A percentile compares a stretch with the other conserved stretches of the same genome.
Conservation (phyloP, 2,113 vertebrate species). For the cattle (Bos taurus) region DNA sequence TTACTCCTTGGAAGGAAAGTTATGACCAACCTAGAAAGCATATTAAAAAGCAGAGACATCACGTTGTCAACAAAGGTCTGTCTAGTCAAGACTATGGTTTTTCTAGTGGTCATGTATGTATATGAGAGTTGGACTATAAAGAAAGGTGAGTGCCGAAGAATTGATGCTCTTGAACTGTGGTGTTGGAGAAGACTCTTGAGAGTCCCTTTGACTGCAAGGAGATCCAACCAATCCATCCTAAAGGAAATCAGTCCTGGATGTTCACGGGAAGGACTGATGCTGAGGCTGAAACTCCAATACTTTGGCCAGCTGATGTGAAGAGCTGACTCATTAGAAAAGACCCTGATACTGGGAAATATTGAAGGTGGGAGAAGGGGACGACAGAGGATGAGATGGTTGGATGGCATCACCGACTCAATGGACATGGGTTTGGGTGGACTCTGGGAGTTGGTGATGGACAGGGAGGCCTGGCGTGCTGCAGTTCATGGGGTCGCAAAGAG, state of each 20-base stretch:
- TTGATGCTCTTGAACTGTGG: neutral
- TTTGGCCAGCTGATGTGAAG: neutral
- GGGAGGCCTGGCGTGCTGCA: neutral
- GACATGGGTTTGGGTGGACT: neutral
- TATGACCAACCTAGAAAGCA: neutral
- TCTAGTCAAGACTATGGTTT: neutral
- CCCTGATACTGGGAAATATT: neutral
- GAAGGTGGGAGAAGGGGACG: neutral
- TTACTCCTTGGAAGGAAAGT: neutral
- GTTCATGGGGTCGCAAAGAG: neutral
- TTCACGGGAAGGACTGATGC: neutral
- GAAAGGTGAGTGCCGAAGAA: fast-evolving
- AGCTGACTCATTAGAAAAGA: neutral
- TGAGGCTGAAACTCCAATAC: neutral
- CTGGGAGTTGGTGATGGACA: neutral
- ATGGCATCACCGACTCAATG: neutral
- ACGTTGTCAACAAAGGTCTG: neutral
- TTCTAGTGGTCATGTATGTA: neutral
- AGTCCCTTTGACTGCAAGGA: neutral
- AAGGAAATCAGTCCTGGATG: neutral
- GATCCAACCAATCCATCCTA: neutral
- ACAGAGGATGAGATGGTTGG: neutral
- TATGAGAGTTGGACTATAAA: neutral
- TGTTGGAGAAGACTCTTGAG: neutral
- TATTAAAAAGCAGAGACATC: neutral